Percentiles rank a stretch among this genome's conserved stretches.
phyloP scores from a whole-genome alignment of 2,113 vertebrate genomes.

The Clupea harengus region DNA sequence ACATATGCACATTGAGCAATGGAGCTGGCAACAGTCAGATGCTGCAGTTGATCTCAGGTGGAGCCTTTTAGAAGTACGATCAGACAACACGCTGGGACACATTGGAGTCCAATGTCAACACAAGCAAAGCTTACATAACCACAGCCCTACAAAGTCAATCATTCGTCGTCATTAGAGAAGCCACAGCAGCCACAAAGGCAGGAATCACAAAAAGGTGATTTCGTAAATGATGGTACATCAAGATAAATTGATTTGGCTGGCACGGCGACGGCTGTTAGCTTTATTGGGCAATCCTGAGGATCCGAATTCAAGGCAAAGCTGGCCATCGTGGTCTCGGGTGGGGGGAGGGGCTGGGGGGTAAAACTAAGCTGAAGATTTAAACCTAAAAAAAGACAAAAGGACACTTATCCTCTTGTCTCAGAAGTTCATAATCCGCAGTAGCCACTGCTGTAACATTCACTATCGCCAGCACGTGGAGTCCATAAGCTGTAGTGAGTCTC shows the following conservation, averaged over 20 bases:
- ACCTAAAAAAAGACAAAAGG: conserved; percentile 16
- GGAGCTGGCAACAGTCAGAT: not conserved
- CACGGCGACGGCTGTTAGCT: not conserved
- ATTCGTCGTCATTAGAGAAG: not conserved
- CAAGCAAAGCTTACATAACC: conserved; percentile 9
- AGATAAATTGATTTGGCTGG: not conserved
- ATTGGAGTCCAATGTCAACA: not conserved
- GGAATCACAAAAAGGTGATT: not conserved
- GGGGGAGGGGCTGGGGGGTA: not conserved
- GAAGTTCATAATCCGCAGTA: not conserved
- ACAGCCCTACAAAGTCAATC: not conserved
- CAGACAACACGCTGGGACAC: not conserved
- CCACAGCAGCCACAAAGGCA: not conserved
- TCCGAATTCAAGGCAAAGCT: not conserved
- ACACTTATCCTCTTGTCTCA: not conserved
- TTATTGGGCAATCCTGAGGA: not conserved
- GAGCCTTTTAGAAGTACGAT: not conserved
- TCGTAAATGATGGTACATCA: not conserved
- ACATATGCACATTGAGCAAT: not conserved
- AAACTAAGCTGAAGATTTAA: conserved; percentile 5
- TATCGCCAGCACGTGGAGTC: not conserved
- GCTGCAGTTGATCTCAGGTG: not conserved
- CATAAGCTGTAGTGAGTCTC: not conserved
- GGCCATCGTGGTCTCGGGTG: not conserved
- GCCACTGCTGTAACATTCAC: not conserved